Evolutionary conservation across 1,140 invertebrate genomes (phyloP), one percentile per base, ranked within the genome.

Genomic region (Sycophila sp.): DNA sequence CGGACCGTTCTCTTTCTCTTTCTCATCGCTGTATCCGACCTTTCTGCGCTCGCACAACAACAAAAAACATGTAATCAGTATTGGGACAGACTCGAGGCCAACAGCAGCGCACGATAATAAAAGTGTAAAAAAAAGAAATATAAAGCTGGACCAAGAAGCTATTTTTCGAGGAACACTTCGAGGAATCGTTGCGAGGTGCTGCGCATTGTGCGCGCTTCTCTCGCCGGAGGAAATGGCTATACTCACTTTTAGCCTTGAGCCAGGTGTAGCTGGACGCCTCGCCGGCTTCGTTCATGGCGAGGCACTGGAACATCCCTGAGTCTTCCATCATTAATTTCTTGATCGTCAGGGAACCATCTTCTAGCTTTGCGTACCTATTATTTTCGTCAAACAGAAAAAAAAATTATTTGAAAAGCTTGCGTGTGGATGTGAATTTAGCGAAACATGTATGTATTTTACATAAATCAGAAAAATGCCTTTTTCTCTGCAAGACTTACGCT

Each of bases 181-280:
- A 6, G 45, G 34, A 65, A 55, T n/a, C 24, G 13, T 15, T 10
- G 11, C 40, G 1, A 4, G 13, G 24, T 22, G 49, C 24, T 42
- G 13, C 2, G 10, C 42, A 51, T 66, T 40, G 13, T 42, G 40
- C 40, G n/a, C 40, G 40, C 19, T 42, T 42, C 19, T 42, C 40
- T 42, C 11, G 26, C 8, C 47, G 7, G 13, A 59, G 49, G 4
- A 66, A 42, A 15, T 11, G 19, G 47, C 22, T 40, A 38, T 13
- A 93, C 94, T 94, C 90, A 98, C 96, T 97, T 92, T 97, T 98
- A 34, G 97, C 96, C 88, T 94, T 93, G 8, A 99, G 87, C 95
- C 96, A 98, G 4, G 95, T 96, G 72, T 93, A 94, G 60, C 92
- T 91, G 8, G 94, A 96, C 22, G 92, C 92, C 83, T 97, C 93